Percentiles rank a stretch among this genome's conserved stretches.
Evolutionary conservation across 2,797 vertebrate genomes (phyloP).

Genomic region (Microctenopoma steveboyesi): DNA sequence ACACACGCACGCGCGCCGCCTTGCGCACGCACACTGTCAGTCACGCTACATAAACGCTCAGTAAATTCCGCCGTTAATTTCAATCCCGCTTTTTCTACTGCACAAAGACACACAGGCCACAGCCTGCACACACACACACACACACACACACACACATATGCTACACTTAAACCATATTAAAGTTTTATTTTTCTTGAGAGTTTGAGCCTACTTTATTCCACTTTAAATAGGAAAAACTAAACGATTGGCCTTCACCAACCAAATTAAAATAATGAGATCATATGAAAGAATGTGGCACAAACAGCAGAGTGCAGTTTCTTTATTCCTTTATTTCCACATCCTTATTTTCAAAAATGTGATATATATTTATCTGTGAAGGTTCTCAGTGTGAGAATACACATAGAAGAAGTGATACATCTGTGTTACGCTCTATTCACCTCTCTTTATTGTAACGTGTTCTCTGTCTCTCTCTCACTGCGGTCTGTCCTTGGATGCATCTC

Average conservation of each 20-base stretch:
- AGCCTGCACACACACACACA: conserved; percentile 21
- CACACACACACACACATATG: conserved; percentile 28
- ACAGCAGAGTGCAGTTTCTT: background rate
- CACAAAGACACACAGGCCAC: conserved; percentile 6
- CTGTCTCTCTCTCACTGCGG: background rate
- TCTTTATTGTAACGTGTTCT: background rate
- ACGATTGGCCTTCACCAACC: background rate
- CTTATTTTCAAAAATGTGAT: background rate
- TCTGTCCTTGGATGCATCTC: conserved; percentile 19
- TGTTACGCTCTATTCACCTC: no score
- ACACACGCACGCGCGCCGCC: conserved; percentile 10
- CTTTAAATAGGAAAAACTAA: conserved; percentile 43
- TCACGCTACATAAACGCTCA: conserved; percentile 83
- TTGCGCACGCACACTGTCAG: conserved; percentile 68
- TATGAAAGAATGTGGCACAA: conserved; percentile 11
- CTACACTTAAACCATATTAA: conserved; percentile 36
- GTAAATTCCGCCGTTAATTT: conserved; percentile 82
- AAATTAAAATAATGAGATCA: conserved; percentile 28
- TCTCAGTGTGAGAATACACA: no score
- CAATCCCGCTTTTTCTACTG: conserved; percentile 66
- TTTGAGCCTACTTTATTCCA: conserved; percentile 21
- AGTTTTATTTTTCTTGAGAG: conserved; percentile 17
- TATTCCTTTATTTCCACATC: no score
- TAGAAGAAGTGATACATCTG: no score
- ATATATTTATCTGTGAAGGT: no score